phyloP scores from a whole-genome alignment of 1,140 invertebrate genomes.

The Chrysopa pallens region DNA sequence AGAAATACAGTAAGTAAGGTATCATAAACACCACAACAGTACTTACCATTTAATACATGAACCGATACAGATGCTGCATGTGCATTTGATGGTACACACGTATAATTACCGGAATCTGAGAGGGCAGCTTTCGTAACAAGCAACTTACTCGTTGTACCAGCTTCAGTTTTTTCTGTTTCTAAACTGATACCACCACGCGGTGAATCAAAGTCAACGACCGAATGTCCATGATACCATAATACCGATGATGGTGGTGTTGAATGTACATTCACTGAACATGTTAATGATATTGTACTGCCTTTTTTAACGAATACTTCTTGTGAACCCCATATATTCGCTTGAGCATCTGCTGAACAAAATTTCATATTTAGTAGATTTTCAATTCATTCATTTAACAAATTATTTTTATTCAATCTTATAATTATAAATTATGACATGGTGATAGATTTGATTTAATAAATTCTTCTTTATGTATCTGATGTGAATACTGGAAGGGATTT shows the following conservation, averaged over 20 bases:
- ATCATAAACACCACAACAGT: not conserved
- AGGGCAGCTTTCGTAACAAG: constrained; percentile 71
- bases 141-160: constrained; percentile 72
- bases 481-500: no score
- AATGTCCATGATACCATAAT: constrained; percentile 63
- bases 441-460: no score
- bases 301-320: constrained; percentile 77
- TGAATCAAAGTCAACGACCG: constrained; percentile 71
- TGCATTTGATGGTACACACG: constrained; percentile 71
- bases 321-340: constrained; percentile 69
- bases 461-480: no score
- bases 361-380: no score
- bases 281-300: constrained; percentile 76
- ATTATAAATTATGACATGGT: no score
- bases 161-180: constrained; percentile 78
- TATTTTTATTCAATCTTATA: no score
- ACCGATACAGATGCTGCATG: constrained; percentile 72
- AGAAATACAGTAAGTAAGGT: no score
- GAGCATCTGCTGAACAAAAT: constrained; percentile 44
- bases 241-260: constrained; percentile 61
- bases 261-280: constrained; percentile 73
- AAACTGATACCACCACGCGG: constrained; percentile 70
- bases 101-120: constrained; percentile 77
- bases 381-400: no score
- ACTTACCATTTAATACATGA: constrained; percentile 76